phyloP scores from a whole-genome alignment of 2,888 invertebrate species.

The Drosophila mimetica region DNA sequence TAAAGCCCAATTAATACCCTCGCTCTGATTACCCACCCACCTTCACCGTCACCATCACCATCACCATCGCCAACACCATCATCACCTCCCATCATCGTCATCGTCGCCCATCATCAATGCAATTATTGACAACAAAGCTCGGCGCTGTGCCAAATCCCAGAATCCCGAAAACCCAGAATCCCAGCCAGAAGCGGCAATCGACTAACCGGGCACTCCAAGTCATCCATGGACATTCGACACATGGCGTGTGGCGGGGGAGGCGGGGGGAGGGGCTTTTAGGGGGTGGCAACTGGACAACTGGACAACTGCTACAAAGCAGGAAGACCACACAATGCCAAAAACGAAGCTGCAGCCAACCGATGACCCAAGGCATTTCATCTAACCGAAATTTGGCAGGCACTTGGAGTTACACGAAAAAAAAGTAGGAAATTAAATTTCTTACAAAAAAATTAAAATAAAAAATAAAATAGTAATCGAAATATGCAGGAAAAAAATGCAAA shows the following conservation, averaged over 20 bases:
- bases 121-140: conserved; percentile 76
- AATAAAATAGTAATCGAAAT: no score
- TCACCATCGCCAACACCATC: not conserved
- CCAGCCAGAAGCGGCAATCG: conserved; percentile 39
- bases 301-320: not conserved
- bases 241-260: not conserved
- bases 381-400: conserved; percentile 19
- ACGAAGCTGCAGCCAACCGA: conserved; percentile 17
- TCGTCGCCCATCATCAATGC: conserved; percentile 62
- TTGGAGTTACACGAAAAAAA: conserved; percentile 14
- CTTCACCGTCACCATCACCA: no score
- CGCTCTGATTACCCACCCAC: conserved; percentile 16
- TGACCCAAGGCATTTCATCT: conserved; percentile 23
- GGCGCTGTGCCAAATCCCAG: conserved; percentile 60
- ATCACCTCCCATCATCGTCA: not conserved
- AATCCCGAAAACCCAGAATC: conserved; percentile 4
- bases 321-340: conserved; percentile 18
- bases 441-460: no score
- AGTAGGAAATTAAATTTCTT: no score
- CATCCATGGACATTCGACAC: conserved; percentile 25
- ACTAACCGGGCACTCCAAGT: conserved; percentile 42
- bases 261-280: not conserved
- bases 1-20: conserved; percentile 74
- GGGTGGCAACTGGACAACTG: not conserved
- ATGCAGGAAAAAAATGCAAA: no score